Base-by-base conservation (phyloP, 2,797 vertebrate species). In the Enteromius viviparus region DNA sequence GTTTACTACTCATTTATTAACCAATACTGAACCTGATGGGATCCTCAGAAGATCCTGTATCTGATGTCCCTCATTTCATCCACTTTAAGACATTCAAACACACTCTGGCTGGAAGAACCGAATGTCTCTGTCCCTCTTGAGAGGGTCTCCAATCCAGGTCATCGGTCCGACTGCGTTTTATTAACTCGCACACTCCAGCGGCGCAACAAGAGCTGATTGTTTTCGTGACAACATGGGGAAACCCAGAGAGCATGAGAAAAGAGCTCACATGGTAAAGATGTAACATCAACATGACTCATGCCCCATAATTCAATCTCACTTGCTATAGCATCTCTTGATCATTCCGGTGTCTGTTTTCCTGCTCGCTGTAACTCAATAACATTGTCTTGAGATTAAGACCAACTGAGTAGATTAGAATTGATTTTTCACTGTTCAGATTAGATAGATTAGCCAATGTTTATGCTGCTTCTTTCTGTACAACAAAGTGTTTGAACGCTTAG, bases 291-390 rank as follows among this genome's bases (percentile, higher is more conserved):
- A 76, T 87, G 88, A 88, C 76, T 89, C 87, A 89, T 83, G 78
- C 80, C 84, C 60, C 29, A 83, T 88, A 88, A 88, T 88, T 87
- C 37, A 83, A 85, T 89, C 82, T 84, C 65, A 68, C 62, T 81
- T 85, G 79, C 76, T 85, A 79, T 64, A 76, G 81, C 51, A 68
- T 77, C 51, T 78, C 82, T 84, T 60, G 82, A 78, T 55, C 55
- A 66, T 81, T 69, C 65, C 62, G 76, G 81, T 62, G 66, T 82
- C 70, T 74, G 78, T 78, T 81, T 78, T 47, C 83, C 79, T 80
- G 71, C 60, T 47, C 65, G 21, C 32, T 55, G 66, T 62, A 60
- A 66, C 65, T 84, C 69, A 72, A 76, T 21, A 34, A 23, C 14
- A 29, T 71, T 45, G 32, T 66, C 23, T 40, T 37, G 60, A 62